phyloP scores from a whole-genome alignment of 2,113 vertebrate species.

The Leucopsar rothschildi region DNA sequence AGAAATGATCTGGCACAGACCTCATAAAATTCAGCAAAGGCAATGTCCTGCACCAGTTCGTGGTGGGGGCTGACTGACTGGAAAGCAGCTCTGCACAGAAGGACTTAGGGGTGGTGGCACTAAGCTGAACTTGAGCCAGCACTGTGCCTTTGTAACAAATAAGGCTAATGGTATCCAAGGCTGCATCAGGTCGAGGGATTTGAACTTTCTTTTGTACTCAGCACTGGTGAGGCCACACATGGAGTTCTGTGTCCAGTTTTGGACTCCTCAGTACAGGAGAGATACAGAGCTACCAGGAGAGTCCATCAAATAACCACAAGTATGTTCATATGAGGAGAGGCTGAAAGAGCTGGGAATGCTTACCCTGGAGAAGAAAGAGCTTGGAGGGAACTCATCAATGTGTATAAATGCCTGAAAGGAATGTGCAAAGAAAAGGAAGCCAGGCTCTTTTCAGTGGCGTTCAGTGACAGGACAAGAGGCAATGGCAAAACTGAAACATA shows the following conservation, averaged over 20 bases:
- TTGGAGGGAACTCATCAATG: neutral
- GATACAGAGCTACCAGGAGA: neutral
- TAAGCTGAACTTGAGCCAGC: neutral
- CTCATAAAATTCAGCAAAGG: neutral
- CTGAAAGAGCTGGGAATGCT: neutral
- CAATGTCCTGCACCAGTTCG: neutral
- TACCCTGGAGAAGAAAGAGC: neutral
- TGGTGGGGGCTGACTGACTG: neutral
- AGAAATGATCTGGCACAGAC: neutral
- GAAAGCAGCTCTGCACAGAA: neutral
- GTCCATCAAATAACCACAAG: neutral
- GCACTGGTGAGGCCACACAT: neutral
- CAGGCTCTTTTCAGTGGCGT: neutral
- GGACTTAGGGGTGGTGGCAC: neutral
- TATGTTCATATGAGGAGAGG: neutral
- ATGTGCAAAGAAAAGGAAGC: neutral
- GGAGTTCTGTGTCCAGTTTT: neutral
- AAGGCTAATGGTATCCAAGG: neutral
- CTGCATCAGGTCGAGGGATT: neutral
- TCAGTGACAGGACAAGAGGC: neutral
- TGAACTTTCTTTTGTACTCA: neutral
- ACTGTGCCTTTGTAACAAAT: neutral
- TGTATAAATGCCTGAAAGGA: neutral
- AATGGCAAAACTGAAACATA: neutral
- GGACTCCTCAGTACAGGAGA: neutral